Base-by-base conservation (phyloP, 2,797 vertebrate species). In the Cirrhinus mrigala region DNA sequence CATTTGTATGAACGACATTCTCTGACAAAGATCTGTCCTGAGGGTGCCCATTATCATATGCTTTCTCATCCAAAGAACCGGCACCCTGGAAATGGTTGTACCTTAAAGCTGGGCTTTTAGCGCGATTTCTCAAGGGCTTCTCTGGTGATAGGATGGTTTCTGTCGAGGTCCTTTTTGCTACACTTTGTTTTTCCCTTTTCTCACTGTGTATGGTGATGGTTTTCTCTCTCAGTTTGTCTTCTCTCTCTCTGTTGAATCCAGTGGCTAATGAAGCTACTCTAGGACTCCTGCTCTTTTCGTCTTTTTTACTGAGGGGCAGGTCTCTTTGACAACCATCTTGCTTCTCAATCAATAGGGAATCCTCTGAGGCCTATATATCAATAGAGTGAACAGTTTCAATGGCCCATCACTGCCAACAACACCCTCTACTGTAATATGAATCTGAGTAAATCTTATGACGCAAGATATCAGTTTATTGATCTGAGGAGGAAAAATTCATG, bases 301-400 rank as follows among this genome's bases (percentile, higher is more conserved):
- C 84, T 88, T 93, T 92, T 89, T 92, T 90, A 91, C 83, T 91
- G 92, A 91, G 77, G 79, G 92, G 92, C 92, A 92, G 86, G 52
- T 92, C 90, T 91, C 91, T 92, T 91, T 94, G 93, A 94, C 93
- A 95, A 96, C 93, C 92, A 91, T 95, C 95, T 93, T 96, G 94
- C 95, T 96, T 97, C 93, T 97, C 97, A 98, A 97, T 95, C 96
- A 98, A 96, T 95, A 97, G 96, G 97, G 96, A 97, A 91, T 97
- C 97, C 96, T 95, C 95, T 92, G 96, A 97, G 89, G 96, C 98
- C 98, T 99, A 96, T 81, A 96, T 96, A 96, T 96, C 96, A 97
- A 99, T 97, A 96, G 96, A 96, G 96, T 99, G 97, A 97, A 97
- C 96, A 97, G 92, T 97, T 96, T 96, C 93, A 96, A 95, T 97